A percentile compares a stretch with the other conserved stretches of the same genome.
phyloP scores from a whole-genome alignment of 2,797 vertebrate species.

The Lepilemur ruficaudatus region DNA sequence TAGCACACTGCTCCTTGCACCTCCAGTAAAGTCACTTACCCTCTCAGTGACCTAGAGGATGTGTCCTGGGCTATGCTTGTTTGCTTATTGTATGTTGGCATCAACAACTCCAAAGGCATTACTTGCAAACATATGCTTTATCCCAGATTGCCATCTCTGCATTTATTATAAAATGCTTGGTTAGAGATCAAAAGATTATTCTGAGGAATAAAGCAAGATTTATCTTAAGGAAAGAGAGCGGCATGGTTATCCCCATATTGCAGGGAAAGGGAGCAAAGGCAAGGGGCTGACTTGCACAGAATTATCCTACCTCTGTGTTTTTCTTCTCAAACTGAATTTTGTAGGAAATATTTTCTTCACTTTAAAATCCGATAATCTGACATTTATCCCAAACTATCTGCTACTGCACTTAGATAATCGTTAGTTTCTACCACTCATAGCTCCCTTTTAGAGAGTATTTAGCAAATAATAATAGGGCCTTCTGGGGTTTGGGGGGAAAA shows the following conservation, averaged over 20 bases:
- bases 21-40: not conserved
- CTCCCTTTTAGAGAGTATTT: not conserved
- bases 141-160: not conserved
- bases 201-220: constrained; percentile 10
- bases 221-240: not conserved
- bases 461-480: not conserved
- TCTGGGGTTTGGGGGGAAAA: not conserved
- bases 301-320: not conserved
- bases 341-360: not conserved
- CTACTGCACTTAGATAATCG: constrained; percentile 13
- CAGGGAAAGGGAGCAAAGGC: not conserved
- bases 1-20: not conserved
- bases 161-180: not conserved
- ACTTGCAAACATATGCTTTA: not conserved
- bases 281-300: not conserved
- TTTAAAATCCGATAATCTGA: constrained; percentile 37
- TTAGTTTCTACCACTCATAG: constrained; percentile 17
- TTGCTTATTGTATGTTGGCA: not conserved
- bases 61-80: not conserved
- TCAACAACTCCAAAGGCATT: not conserved
- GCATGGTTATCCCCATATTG: not conserved
- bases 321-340: not conserved
- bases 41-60: not conserved
- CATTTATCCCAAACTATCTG: not conserved
- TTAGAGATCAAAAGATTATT: not conserved